A percentile compares a stretch with the other conserved stretches of the same genome.
These are phyloP conservation scores for Pilophorus perplexus DNA, from an alignment of 2,888 invertebrate species.

Conservation along the genomic window DNA sequence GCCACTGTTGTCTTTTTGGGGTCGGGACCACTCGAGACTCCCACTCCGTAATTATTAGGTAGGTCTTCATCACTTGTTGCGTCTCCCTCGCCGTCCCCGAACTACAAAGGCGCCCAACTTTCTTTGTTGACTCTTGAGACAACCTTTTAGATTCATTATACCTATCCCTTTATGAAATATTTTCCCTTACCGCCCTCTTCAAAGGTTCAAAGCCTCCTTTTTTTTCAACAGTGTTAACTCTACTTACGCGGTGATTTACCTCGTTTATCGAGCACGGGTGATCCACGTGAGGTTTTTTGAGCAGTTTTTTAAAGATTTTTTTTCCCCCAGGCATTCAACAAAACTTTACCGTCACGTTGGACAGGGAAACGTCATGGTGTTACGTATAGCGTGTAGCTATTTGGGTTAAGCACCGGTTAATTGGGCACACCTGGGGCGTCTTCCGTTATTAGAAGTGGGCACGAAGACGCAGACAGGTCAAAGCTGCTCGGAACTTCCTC, in stretches of 20 bases:
- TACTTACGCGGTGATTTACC: slow-evolving; percentile 36
- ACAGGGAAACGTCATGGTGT: no score
- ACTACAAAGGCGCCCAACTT: slow-evolving; percentile 32
- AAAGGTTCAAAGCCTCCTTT: slow-evolving; percentile 39
- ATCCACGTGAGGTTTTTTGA: slow-evolving; percentile 22
- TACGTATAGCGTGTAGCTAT: no score
- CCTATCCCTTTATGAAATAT: slow-evolving; percentile 39
- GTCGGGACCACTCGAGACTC: slow-evolving; percentile 27
- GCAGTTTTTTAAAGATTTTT: no score
- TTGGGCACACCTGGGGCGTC: no score
- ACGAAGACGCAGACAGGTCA: no score
- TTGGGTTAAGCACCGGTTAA: no score
- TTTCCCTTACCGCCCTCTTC: slow-evolving; percentile 32
- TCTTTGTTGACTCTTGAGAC: slow-evolving; percentile 42
- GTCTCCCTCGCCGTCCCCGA: slow-evolving; percentile 11
- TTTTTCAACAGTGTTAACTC: slow-evolving; percentile 38
- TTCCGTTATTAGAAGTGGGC: no score
- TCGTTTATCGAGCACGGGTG: slow-evolving; percentile 8
- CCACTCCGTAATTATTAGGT: slow-evolving; percentile 39
- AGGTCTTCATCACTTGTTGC: slow-evolving; percentile 40
- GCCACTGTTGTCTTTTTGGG: slow-evolving; percentile 25
- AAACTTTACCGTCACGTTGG: no score
- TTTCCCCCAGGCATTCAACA: no score
- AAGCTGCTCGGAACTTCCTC: no score
- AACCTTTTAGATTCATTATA: slow-evolving; percentile 42